Percentiles rank a stretch among this genome's conserved stretches.
phyloP scores from a whole-genome alignment of 1,140 invertebrate species.

The Magallana ariakensis region DNA sequence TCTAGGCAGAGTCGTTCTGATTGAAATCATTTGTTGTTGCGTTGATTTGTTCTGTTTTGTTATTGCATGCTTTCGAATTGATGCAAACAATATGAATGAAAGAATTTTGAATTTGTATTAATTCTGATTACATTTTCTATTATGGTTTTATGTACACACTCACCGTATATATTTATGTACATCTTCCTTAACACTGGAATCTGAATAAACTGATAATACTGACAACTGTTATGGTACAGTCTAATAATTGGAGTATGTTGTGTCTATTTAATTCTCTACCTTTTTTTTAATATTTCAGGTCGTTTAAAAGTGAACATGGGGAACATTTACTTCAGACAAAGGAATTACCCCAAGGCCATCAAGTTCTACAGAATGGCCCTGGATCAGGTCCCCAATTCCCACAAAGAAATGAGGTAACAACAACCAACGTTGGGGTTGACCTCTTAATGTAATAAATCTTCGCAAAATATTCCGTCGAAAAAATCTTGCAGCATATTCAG shows the following conservation, averaged over 20 bases:
- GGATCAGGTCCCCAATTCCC: conserved; percentile 94
- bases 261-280: background rate
- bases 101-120: too few species aligned
- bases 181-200: too few species aligned
- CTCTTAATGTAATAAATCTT: too few species aligned
- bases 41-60: background rate
- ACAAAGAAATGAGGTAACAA: conserved; percentile 90
- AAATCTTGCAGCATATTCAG: too few species aligned
- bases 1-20: background rate
- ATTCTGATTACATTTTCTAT: too few species aligned
- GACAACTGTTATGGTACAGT: too few species aligned
- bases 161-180: too few species aligned
- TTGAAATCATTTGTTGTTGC: background rate
- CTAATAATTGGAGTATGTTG: too few species aligned
- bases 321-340: conserved; percentile 97
- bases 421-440: background rate
- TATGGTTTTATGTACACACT: too few species aligned
- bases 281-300: conserved; percentile 80
- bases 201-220: too few species aligned
- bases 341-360: conserved; percentile 95
- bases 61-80: background rate
- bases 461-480: too few species aligned
- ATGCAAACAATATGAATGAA: too few species aligned
- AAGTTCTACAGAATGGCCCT: conserved; percentile 99
- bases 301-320: conserved; percentile 98